Base-by-base conservation (phyloP, 1,140 invertebrate species). In the Orius laevigatus region DNA sequence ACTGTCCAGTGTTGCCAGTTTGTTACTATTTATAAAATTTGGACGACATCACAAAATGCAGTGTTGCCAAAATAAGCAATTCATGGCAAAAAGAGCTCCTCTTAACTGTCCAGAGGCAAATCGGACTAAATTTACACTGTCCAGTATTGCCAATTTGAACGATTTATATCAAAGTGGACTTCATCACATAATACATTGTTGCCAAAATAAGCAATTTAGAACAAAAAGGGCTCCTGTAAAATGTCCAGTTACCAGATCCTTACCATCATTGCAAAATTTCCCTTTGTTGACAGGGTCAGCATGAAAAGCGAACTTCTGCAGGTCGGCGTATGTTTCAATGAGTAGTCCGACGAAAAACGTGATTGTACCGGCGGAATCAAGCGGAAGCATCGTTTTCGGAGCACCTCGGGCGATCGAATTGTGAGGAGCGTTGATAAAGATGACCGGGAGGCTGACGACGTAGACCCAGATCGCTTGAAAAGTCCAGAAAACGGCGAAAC, bases 401-500 rank as follows among this genome's bases (percentile, higher is more conserved):
- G 79, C 76, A 46, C 56, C 44, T 9, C 60, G 58, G 1, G 80
- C 79, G 53, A 77, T 78, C 14, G 81, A 76, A 60, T 86, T 76
- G 49, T 78, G 69, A n/a, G 84, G 81, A 0, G 87, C 88, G 64
- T 93, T 92, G 20, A 91, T 81, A 45, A 91, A 84, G 40, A 92
- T 89, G n/a, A 92, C 85, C 19, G 87, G 86, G 48, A 93, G 66
- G 66, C 86, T 91, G 1, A 92, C 87, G 6, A 85, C 69, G 57
- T 83, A 89, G n/a, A 91, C 87, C 89, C 89, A 93, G 36, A 92
- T 65, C 35, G 85, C 87, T 83, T 86, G 87, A 64, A 92, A 92
- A 1, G 82, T 88, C 77, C 87, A 93, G 63, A 91, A 92, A 1
- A 88, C 78, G 16, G 83, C 84, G 63, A 89, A 91, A 54, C 83